Evolutionary conservation across 2,113 vertebrate genomes (phyloP), one percentile per base, ranked within the genome.

Genomic region (Melierax canorus): DNA sequence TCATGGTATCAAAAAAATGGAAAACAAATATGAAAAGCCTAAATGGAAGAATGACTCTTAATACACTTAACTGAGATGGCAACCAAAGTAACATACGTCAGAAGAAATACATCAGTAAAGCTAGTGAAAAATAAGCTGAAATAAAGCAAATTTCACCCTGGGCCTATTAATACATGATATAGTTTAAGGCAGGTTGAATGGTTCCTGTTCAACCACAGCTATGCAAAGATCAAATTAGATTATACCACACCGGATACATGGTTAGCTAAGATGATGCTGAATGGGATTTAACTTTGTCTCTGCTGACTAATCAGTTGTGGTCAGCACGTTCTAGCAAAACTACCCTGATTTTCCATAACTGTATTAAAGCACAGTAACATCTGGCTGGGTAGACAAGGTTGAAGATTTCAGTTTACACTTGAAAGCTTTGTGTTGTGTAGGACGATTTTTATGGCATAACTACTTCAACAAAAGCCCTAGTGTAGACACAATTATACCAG

Each of bases 391-490:
- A 90, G 66, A 75, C 34, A 60, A 63, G 66, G 16, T 84, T 63
- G 62, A 73, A 87, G 72, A 38, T 74, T 92, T 78, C 15, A 34
- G 51, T 81, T 94, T 91, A 62, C 56, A 30, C 60, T 91, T 63
- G 34, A 84, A 91, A 64, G 32, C 38, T 86, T 87, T 87, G 69
- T 78, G 14, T 81, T 80, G 51, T 36, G 34, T 51, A 43, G 51
- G 20, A 51, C 78, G 83, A 74, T 75, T 95, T 94, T 92, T 74
- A 91, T 56, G 59, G 74, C 59, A 66, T 74, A 87, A 78, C 55
- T 55, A 51, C 64, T 96, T 91, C 86, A 97, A 94, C 68, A 89
- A 94, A 95, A 94, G 76, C 51, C 73, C 41, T 63, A 74, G 41
- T 2, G 2, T 41, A 86, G 72, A 84, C 32, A 74, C 38, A 80